Evolutionary conservation across 2,888 invertebrate species (phyloP).

Genomic region (Polymixis lichenea): DNA sequence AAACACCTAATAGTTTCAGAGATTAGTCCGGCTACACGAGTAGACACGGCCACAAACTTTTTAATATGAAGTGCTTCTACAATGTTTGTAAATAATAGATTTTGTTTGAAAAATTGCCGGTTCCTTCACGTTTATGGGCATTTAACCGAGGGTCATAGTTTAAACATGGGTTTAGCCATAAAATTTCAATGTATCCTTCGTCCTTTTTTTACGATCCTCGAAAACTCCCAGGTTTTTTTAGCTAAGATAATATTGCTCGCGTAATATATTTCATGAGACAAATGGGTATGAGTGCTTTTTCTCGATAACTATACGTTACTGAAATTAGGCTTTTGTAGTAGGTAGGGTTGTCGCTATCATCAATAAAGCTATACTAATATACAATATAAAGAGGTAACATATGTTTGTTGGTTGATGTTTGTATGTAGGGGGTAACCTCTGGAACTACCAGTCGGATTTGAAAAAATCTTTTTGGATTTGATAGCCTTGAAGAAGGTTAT

Average conservation of each 20-base stretch:
- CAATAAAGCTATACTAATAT: too few species aligned
- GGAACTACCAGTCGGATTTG: too few species aligned
- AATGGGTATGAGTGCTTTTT: conserved; percentile 11
- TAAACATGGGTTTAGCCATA: conserved; percentile 51
- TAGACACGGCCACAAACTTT: conserved; percentile 6
- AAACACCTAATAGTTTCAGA: conserved; percentile 13
- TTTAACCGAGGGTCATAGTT: conserved; percentile 55
- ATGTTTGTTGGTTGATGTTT: too few species aligned
- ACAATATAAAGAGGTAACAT: too few species aligned
- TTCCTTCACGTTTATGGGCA: conserved; percentile 37
- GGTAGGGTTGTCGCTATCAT: background rate
- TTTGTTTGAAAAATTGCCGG: conserved; percentile 28
- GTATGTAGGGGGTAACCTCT: too few species aligned
- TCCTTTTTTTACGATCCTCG: conserved; percentile 44
- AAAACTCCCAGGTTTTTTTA: conserved; percentile 32
- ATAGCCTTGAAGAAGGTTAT: too few species aligned
- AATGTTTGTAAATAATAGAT: conserved; percentile 44
- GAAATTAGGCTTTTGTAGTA: background rate
- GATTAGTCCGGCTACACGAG: conserved; percentile 10
- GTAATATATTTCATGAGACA: conserved; percentile 39
- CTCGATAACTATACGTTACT: background rate
- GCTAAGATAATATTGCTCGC: conserved; percentile 37
- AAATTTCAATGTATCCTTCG: conserved; percentile 56
- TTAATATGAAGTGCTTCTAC: conserved; percentile 13
- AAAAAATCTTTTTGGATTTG: too few species aligned